Evolutionary conservation across 92 coral and sea anemone species (phyloP), one percentile per base, ranked within the genome.

Genomic region (Phymanthus crucifer): DNA sequence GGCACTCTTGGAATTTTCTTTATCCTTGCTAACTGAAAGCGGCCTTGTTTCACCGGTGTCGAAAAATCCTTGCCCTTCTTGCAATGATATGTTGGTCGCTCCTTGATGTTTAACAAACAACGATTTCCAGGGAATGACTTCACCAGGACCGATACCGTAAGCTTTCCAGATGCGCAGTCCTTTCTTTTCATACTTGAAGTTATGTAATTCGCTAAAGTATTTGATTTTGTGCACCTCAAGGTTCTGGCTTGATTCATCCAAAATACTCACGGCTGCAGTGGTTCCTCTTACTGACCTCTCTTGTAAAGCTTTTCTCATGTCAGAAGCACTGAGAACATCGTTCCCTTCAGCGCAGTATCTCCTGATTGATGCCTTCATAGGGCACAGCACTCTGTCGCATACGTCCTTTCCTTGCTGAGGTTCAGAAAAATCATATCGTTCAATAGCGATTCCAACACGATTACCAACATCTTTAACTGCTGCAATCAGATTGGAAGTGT

Each of bases 341-440:
- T 83, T 66, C 29, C 87, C 87, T 57, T 83, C 83, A 45, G 67
- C 69, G 56, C 87, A 83, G 64, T 72, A 87, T 38, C 81, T 77
- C 31, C 81, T 74, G 56, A 68, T 79, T n/a, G 76, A 72, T 19
- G 85, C 71, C 74, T 87, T 87, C 83, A 82, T n/a, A 4, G 87
- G 84, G 69, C 90, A 82, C 21, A 87, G 77, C 35, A 87, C 78
- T 10, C 87, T 32, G 64, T 80, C 78, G 72, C 84, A 80, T 35
- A 80, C 37, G 78, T 80, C 84, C 37, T 80, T 80, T 7, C 87
- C 90, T 19, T 38, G 77, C 14, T 86, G 86, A 40, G 90, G 90
- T 66, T 87, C 90, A 5, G 87, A 87, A 40, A 38, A 83, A 71
- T 88, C 88, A 40, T 72, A 75, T 16, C 82, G 32, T 36, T 38